A percentile compares a stretch with the other conserved stretches of the same genome.
phyloP scores from a whole-genome alignment of 2,113 vertebrate species.

The Emydocephalus ijimae region DNA sequence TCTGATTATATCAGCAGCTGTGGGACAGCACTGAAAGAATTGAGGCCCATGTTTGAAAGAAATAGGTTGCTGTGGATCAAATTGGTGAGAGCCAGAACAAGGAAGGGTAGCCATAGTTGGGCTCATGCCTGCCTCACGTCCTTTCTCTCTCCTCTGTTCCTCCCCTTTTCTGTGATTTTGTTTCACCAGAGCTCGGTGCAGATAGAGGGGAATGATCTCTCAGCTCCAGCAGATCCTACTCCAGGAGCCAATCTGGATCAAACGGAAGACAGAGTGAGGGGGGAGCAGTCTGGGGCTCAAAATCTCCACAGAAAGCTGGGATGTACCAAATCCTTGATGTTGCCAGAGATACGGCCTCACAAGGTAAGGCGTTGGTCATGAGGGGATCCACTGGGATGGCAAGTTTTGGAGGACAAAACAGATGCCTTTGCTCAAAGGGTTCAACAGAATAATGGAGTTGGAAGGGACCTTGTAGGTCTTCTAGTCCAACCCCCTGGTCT shows the following conservation, averaged over 20 bases:
- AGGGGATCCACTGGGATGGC: neutral
- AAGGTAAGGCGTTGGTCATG: conserved; percentile 58
- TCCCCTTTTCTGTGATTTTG: neutral
- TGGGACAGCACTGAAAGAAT: neutral
- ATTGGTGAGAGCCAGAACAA: neutral
- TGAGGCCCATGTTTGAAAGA: neutral
- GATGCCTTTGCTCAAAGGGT: neutral
- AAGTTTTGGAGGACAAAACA: neutral
- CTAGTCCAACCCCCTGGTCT: no score
- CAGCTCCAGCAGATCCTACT: conserved; percentile 48
- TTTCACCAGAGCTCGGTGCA: conserved; percentile 13
- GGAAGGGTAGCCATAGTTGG: neutral
- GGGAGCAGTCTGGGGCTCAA: conserved; percentile 47
- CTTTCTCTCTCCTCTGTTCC: neutral
- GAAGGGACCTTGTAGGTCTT: no score
- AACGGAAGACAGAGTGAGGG: conserved; percentile 28
- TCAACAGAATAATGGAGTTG: no score
- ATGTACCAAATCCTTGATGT: conserved; percentile 72
- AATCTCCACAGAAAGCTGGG: conserved; percentile 44
- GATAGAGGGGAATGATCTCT: neutral
- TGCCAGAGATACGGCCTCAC: conserved; percentile 59
- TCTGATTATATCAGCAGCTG: no score
- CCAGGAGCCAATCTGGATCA: conserved; percentile 66
- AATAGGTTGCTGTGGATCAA: neutral
- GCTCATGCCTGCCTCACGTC: neutral